Evolutionary conservation across 2,888 invertebrate species (phyloP).

Genomic region (Mayetiola destructor): DNA sequence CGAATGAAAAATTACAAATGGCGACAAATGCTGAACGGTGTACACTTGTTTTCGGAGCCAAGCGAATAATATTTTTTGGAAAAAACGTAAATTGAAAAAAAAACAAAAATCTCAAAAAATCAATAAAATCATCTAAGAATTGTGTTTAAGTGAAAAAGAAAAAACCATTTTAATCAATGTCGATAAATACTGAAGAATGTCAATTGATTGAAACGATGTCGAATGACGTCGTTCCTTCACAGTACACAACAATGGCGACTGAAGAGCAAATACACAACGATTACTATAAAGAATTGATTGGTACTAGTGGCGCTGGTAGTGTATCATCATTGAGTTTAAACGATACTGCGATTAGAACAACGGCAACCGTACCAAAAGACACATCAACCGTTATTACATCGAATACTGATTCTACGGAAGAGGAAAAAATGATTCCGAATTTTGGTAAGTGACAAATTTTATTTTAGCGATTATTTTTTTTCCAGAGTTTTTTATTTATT

Average conservation of each 20-base stretch:
- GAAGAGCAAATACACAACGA: constrained; percentile 18
- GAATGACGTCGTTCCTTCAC: constrained; percentile 21
- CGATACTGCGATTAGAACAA: constrained; percentile 7
- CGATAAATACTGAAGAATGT: constrained; percentile 24
- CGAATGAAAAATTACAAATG: constrained; percentile 25
- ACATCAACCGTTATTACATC: background rate
- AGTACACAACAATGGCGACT: constrained; percentile 31
- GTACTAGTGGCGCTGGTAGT: constrained; percentile 18
- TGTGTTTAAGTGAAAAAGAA: background rate
- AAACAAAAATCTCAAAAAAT: constrained; percentile 3
- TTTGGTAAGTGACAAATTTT: background rate
- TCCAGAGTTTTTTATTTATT: no score
- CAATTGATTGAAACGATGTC: constrained; percentile 21
- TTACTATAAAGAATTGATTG: constrained; percentile 7
- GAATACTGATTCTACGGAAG: background rate
- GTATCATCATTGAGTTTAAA: constrained; percentile 12
- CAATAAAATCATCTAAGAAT: background rate
- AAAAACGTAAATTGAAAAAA: constrained; percentile 5
- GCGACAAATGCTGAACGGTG: constrained; percentile 24
- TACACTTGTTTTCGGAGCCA: constrained; percentile 21
- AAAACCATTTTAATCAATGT: constrained; percentile 11
- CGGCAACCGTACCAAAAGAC: background rate
- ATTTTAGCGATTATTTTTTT: no score
- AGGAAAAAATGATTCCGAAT: constrained; percentile 10
- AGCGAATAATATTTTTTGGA: constrained; percentile 21